Percentiles rank a stretch among this genome's conserved stretches.
phyloP scores from a whole-genome alignment of 2,113 vertebrate species.

The Sterna hirundo region DNA sequence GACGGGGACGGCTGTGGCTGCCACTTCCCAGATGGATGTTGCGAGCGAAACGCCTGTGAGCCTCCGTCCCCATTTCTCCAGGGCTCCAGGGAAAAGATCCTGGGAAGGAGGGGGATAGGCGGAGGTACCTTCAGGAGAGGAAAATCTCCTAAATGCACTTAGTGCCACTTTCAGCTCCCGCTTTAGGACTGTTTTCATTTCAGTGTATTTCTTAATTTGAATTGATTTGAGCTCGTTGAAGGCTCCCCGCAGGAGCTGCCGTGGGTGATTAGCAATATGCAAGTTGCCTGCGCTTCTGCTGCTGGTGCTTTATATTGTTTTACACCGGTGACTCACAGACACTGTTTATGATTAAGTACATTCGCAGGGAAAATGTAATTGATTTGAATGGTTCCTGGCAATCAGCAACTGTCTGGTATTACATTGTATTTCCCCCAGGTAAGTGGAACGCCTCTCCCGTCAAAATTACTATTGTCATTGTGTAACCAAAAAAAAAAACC shows the following conservation, averaged over 20 bases:
- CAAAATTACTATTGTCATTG: neutral
- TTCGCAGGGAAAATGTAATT: neutral
- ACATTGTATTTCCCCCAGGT: constrained; percentile 10
- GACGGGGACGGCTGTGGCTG: accelerated
- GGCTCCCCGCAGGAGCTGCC: neutral
- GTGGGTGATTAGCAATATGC: neutral
- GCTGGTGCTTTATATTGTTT: neutral
- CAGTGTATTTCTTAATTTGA: neutral
- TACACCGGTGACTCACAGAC: neutral
- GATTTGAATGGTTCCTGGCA: neutral
- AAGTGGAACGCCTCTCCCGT: neutral
- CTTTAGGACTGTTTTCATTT: neutral
- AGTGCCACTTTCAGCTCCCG: neutral
- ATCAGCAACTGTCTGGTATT: neutral
- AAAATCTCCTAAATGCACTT: neutral
- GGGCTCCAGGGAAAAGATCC: neutral
- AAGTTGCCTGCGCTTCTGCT: neutral
- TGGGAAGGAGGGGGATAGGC: neutral
- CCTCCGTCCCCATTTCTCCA: accelerated
- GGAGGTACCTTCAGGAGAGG: neutral
- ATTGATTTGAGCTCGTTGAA: neutral
- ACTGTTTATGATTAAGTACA: neutral
- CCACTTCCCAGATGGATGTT: accelerated
- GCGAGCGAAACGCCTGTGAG: accelerated
- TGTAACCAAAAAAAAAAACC: neutral